Evolutionary conservation across 2,113 vertebrate genomes (phyloP), one percentile per base, ranked within the genome.

Genomic region (Percina caprodes): DNA sequence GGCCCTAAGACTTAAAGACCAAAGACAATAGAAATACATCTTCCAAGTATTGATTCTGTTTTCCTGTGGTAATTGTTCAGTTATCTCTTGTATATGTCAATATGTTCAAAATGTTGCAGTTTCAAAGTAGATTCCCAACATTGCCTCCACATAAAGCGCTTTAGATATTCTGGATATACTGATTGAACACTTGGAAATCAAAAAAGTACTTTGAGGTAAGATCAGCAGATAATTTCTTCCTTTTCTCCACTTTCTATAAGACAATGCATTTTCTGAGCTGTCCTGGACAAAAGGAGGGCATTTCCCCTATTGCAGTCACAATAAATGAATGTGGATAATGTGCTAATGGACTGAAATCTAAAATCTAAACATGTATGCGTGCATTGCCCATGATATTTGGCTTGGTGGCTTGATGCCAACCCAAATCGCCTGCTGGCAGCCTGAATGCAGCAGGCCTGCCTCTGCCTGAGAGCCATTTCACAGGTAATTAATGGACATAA

Each of bases 401-500:
- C 70, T 60, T 11, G 30, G 77, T 87, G 88, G 90, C 86, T 54
- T 8, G 5, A 11, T 42, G 84, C 85, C 88, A 89, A 67, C 73
- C 62, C 70, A 74, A 70, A 86, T 78, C 51, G 79, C 80, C 83
- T 80, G 88, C 87, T 88, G 91, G 82, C 80, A 81, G 84, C 56
- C 67, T 89, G 83, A 83, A 82, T 77, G 52, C 77, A 85, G 55
- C 74, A 11, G 59, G 35, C 52, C 72, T 66, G 71, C 88, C 68
- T 82, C 86, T 69, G 79, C 77, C 83, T 89, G 73, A 85, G 85
- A 91, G 88, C 85, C 75, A 93, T 95, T 95, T 95, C 91, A 95
- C 93, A 95, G 94, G 88, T 94, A 92, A 95, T 95, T 94, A 95
- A 94, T 92, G 79, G 76, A 89, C 87, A 92, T 94, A 94, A 94